Conservation (phyloP, 2,113 vertebrate species). For the Ornithorhynchus anatinus region DNA sequence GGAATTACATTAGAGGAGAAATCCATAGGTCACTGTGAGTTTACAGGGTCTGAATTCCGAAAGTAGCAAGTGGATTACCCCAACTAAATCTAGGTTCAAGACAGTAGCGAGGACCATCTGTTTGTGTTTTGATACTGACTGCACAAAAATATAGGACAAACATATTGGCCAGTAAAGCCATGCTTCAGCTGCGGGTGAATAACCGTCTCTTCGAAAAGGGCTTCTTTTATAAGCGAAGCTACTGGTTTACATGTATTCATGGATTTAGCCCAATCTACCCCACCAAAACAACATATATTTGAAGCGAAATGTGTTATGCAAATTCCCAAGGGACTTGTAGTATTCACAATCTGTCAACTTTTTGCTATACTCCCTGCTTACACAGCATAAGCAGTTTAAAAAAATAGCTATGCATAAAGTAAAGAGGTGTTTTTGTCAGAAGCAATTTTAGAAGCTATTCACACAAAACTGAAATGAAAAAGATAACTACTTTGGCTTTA, state of each 20-base stretch:
- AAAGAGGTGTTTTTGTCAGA: no score
- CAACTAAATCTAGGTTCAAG: constrained; percentile 76
- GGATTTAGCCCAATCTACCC: constrained; percentile 51
- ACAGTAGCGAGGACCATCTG: constrained; percentile 75
- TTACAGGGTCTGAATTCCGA: constrained; percentile 65
- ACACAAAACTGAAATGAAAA: no score
- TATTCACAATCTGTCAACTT: not conserved
- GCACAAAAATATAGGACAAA: constrained; percentile 44
- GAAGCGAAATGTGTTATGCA: constrained; percentile 33
- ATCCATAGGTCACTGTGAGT: constrained; percentile 16
- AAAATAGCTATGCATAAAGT: no score
- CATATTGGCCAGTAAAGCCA: constrained; percentile 45
- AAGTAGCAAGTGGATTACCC: constrained; percentile 73
- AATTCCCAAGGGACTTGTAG: not conserved
- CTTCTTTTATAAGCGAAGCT: constrained; percentile 24
- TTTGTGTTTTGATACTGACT: constrained; percentile 63
- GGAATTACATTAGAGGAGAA: constrained; percentile 9
- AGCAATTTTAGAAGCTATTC: no score
- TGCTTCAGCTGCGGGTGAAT: constrained; percentile 35
- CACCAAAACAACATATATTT: constrained; percentile 53
- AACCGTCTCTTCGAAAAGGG: constrained; percentile 36
- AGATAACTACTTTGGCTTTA: no score
- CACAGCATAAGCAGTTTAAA: constrained; percentile 17
- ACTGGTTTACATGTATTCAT: constrained; percentile 51
- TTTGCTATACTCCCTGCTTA: constrained; percentile 40